These are phyloP conservation scores for Chaetogeoica ovagalla DNA, from an alignment of 2,888 invertebrate species.

Conservation along the genomic window DNA sequence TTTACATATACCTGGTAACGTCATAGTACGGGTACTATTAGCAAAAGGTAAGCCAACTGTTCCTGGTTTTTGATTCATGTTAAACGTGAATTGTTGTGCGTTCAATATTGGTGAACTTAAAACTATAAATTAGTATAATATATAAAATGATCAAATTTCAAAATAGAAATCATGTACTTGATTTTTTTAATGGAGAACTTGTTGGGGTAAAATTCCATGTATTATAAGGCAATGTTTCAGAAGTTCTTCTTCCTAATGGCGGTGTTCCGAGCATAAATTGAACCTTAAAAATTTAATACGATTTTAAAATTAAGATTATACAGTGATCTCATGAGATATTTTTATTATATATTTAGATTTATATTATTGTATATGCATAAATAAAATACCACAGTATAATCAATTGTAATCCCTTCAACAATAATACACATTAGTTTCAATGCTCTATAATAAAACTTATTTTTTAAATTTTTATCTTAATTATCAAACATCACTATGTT, in stretches of 20 bases:
- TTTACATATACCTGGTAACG: constrained; percentile 65
- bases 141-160: constrained; percentile 5
- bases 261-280: constrained; percentile 87
- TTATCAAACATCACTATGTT: too few relatives aligned
- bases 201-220: constrained; percentile 81
- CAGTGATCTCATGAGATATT: background rate
- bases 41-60: constrained; percentile 58
- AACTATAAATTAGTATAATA: constrained; percentile 59
- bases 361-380: too few relatives aligned
- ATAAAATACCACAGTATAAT: too few relatives aligned
- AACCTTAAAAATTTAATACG: constrained; percentile 62
- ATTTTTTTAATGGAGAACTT: constrained; percentile 72
- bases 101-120: constrained; percentile 71
- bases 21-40: constrained; percentile 68
- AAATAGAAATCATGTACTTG: constrained; percentile 57
- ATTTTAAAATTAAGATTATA: background rate
- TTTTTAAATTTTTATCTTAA: too few relatives aligned
- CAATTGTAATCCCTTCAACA: too few relatives aligned
- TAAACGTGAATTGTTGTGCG: constrained; percentile 63
- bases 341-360: background rate
- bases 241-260: constrained; percentile 66
- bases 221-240: constrained; percentile 69
- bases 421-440: too few relatives aligned
- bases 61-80: constrained; percentile 65
- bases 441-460: too few relatives aligned